Base-by-base conservation (phyloP, 2,888 invertebrate species). In the Salticus scenicus region DNA sequence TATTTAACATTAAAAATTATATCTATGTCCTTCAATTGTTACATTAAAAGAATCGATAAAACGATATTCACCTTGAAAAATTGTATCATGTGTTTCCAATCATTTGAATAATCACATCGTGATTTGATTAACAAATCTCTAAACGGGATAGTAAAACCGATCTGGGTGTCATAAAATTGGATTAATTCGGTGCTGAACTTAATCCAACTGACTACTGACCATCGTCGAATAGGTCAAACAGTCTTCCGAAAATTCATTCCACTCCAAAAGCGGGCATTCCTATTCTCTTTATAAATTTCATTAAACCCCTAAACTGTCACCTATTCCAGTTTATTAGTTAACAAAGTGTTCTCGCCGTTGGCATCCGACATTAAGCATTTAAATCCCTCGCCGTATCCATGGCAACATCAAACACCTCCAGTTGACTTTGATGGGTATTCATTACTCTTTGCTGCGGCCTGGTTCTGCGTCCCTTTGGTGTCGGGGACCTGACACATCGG, bases 361-460 rank as follows among this genome's bases (percentile, higher is more conserved):
- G 33, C 67, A 72, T 71, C 66, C 71, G 41, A 63, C 83, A 73
- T 82, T 76, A 82, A 82, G 75, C 69, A 84, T 84, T 84, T 72
- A 84, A 84, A 84, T 84, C 83, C 71, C 57, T 57, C 20, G 24
- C 77, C 31, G 72, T 51, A 20, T 42, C 82, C 82, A 47, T 47
- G 73, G 78, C 42, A 79, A 79, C 78, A 28, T 72, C 75, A 51
- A 70, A 63, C 81, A 69, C 66, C 51, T 42, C 41, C 12, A 33
- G 72, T 33, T 47, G 20, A 28, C 67, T 31, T 64, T 57, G 80
- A 75, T 47, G 37, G 70, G 42, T 76, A 70, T 82, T 83, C 83
- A 84, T 84, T 84, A 84, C 77, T 84, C 73, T 84, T 74, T 37
- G 41, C 17, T 74, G 74, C 41, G 64, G 64, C 63, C 51, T 24